Base-by-base conservation (phyloP, 1,140 invertebrate species). In the Spodoptera litura region DNA sequence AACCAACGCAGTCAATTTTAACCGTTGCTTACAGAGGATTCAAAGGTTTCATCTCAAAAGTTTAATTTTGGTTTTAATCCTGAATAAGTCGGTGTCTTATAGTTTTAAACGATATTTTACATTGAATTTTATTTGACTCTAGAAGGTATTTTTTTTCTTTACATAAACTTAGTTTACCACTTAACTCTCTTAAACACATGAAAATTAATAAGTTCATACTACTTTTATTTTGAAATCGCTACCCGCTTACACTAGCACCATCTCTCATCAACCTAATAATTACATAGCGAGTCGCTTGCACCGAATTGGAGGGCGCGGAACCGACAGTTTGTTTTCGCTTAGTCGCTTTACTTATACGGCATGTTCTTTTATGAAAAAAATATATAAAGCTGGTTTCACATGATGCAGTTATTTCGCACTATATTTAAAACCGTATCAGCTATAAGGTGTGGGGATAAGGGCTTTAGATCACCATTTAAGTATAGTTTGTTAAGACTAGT, bases 271-370 rank as follows among this genome's bases (percentile, higher is more conserved):
- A 72, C 59, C 73, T 76, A 75, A 79, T 87, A 88, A 88, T 88
- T 87, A 80, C 84, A 80, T 55, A 61, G 58, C 35, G 44, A 55
- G 78, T 62, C 84, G 83, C 78, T 80, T 77, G 81, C 80, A 80
- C 85, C 84, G 83, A 88, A 88, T 83, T 85, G 83, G 79, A 83
- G 79, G 78, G 79, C 75, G 79, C 81, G 59, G 61, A 53, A 62
- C 66, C 59, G 78, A 74, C 81, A 82, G 84, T 84, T 84, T 87
- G 84, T 86, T 87, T 83, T 80, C 79, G 74, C 66, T 77, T 77
- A 80, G 27, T 76, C 58, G 68, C 59, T 51, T 35, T 13, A 76
- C n/a, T 76, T 64, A 76, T 53, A 76, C 9, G 15, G 49, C 61
- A 66, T 56, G 35, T 56, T 59, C 58, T 31, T 55, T 49, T 66